Conservation (phyloP, 2,888 invertebrate species). For the Drosophila helvetica region DNA sequence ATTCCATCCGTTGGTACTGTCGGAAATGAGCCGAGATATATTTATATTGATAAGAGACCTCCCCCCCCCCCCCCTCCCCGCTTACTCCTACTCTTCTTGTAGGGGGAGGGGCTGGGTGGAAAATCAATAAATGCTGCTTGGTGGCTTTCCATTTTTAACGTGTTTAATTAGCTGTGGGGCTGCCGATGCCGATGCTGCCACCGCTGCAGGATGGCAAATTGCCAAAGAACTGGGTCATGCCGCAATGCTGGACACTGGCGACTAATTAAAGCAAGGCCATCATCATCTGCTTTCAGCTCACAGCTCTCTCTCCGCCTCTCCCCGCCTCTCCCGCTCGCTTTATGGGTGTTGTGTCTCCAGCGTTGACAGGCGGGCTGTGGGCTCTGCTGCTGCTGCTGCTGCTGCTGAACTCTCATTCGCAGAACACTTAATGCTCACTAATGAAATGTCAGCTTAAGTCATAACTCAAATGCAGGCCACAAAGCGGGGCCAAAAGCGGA, state of each 20-base stretch:
- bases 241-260: conserved; percentile 33
- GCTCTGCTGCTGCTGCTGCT: conserved; percentile 15
- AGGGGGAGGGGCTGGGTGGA: conserved; percentile 25
- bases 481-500: conserved; percentile 19
- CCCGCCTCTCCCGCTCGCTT: background rate
- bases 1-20: background rate
- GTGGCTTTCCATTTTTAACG: conserved; percentile 39
- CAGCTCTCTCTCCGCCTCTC: background rate
- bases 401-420: conserved; percentile 74
- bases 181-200: too few relatives aligned
- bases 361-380: conserved; percentile 31
- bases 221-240: conserved; percentile 60
- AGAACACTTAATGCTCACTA: conserved; percentile 79
- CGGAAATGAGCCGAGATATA: conserved; percentile 19
- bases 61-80: background rate
- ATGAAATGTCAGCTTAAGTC: conserved; percentile 83
- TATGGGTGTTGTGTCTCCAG: conserved; percentile 17
- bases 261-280: conserved; percentile 66
- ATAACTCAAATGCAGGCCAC: conserved; percentile 77
- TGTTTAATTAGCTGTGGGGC: conserved; percentile 59
- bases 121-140: conserved; percentile 57
- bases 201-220: conserved; percentile 28
- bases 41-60: conserved; percentile 13
- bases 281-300: conserved; percentile 18
- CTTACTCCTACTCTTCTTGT: too few relatives aligned